A percentile compares a stretch with the other conserved stretches of the same genome.
These are phyloP conservation scores for Macaria notata DNA, from an alignment of 2,888 invertebrate species.

Conservation along the genomic window DNA sequence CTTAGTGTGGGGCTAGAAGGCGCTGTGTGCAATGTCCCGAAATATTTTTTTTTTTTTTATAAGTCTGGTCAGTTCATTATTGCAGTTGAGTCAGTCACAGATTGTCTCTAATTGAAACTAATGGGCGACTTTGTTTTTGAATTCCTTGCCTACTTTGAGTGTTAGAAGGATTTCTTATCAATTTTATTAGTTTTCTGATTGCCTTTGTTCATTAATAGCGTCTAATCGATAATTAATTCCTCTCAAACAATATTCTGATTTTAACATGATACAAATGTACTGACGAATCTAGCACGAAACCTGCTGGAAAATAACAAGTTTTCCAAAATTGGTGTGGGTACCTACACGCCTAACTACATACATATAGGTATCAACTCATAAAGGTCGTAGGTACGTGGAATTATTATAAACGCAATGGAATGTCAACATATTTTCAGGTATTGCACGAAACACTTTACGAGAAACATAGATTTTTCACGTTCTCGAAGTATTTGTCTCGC, in stretches of 20 bases:
- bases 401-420: slow-evolving; percentile 10
- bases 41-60: not conserved
- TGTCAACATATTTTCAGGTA: not conserved
- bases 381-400: slow-evolving; percentile 9
- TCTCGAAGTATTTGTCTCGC: slow-evolving; percentile 9
- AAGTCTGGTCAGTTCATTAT: slow-evolving; percentile 1
- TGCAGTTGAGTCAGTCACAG: slow-evolving; percentile 15
- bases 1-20: too few species aligned
- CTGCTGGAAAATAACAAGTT: too few species aligned
- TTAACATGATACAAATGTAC: too few species aligned
- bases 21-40: too few species aligned
- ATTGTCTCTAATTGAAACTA: slow-evolving; percentile 42
- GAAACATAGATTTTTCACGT: slow-evolving; percentile 2
- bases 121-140: slow-evolving; percentile 21
- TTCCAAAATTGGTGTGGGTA: too few species aligned
- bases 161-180: not conserved
- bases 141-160: not conserved
- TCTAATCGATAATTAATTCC: too few species aligned
- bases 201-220: too few species aligned
- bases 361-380: too few species aligned
- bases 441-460: not conserved
- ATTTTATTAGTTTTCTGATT: not conserved
- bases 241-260: too few species aligned
- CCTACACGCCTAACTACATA: too few species aligned
- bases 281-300: too few species aligned